Conservation (phyloP, 1,140 invertebrate species). For the Papilio helenus region DNA sequence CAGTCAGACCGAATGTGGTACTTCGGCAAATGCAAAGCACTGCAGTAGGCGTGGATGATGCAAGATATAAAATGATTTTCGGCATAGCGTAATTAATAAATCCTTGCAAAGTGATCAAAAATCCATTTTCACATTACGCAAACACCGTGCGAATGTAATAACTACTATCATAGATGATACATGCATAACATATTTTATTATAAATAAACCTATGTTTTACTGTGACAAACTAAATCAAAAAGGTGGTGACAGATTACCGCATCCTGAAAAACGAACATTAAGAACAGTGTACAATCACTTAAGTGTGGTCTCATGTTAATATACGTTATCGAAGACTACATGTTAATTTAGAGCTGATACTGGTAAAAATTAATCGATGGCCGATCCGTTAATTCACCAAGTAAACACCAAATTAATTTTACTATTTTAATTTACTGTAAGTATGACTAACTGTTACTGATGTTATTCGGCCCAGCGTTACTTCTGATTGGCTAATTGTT, state of each 20-base stretch:
- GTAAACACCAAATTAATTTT: slow-evolving; percentile 66
- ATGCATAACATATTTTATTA: slow-evolving; percentile 50
- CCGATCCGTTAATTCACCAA: slow-evolving; percentile 76
- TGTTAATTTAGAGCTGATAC: slow-evolving; percentile 77
- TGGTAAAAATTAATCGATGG: slow-evolving; percentile 67
- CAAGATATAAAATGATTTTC: slow-evolving; percentile 61
- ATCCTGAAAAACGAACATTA: slow-evolving; percentile 70
- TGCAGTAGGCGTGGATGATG: slow-evolving; percentile 78
- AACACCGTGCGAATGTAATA: slow-evolving; percentile 63
- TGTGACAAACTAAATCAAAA: slow-evolving; percentile 37
- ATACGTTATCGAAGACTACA: slow-evolving; percentile 73
- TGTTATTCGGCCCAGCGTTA: slow-evolving; percentile 72
- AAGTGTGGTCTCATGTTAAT: slow-evolving; percentile 80
- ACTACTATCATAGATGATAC: slow-evolving; percentile 54
- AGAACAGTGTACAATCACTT: slow-evolving; percentile 52
- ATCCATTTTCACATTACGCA: slow-evolving; percentile 58
- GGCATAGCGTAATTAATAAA: slow-evolving; percentile 62
- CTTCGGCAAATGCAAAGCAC: slow-evolving; percentile 79
- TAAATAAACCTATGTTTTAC: slow-evolving; percentile 27
- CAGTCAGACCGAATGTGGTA: slow-evolving; percentile 60
- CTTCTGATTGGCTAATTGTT: slow-evolving; percentile 54
- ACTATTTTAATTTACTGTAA: slow-evolving; percentile 53
- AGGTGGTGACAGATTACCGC: slow-evolving; percentile 59
- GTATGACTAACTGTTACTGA: slow-evolving; percentile 59
- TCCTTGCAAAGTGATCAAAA: slow-evolving; percentile 58